phyloP scores from a whole-genome alignment of 2,113 vertebrate genomes.

The Pangasianodon gigas region DNA sequence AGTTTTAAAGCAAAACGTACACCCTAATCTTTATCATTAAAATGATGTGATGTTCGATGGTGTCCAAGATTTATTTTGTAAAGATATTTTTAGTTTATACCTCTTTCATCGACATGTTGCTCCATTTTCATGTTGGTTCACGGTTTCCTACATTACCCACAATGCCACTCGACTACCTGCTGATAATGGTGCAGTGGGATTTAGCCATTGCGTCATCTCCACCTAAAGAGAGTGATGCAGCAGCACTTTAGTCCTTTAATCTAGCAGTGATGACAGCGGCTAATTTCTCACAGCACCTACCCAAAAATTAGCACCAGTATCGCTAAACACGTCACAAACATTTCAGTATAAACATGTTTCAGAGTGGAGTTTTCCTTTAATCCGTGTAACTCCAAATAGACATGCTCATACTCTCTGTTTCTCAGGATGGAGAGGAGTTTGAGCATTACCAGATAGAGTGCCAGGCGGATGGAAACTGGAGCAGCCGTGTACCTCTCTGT shows the following conservation, averaged over 20 bases:
- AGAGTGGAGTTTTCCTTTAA: not conserved
- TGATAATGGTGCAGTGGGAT: not conserved
- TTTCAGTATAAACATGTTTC: not conserved
- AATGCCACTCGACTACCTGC: too few relatives aligned
- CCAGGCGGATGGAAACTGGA: slow-evolving; percentile 84
- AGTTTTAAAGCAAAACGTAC: not conserved
- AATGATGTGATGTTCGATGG: not conserved
- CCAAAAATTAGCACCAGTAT: not conserved
- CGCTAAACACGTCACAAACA: not conserved
- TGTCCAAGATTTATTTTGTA: not conserved
- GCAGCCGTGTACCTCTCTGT: slow-evolving; percentile 80
- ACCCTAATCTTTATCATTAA: not conserved
- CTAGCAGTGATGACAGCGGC: not conserved
- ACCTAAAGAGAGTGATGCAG: not conserved
- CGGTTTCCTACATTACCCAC: not conserved
- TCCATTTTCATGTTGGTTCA: not conserved
- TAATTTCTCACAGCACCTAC: not conserved
- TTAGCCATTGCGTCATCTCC: not conserved
- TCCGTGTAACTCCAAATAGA: not conserved
- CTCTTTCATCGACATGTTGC: not conserved
- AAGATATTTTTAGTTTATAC: not conserved
- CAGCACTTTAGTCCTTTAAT: not conserved
- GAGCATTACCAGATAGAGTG: slow-evolving; percentile 86
- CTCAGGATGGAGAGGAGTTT: slow-evolving; percentile 76
- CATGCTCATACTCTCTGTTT: not conserved